Evolutionary conservation across 2,113 vertebrate genomes (phyloP).

Genomic region (Oryzias javanicus): DNA sequence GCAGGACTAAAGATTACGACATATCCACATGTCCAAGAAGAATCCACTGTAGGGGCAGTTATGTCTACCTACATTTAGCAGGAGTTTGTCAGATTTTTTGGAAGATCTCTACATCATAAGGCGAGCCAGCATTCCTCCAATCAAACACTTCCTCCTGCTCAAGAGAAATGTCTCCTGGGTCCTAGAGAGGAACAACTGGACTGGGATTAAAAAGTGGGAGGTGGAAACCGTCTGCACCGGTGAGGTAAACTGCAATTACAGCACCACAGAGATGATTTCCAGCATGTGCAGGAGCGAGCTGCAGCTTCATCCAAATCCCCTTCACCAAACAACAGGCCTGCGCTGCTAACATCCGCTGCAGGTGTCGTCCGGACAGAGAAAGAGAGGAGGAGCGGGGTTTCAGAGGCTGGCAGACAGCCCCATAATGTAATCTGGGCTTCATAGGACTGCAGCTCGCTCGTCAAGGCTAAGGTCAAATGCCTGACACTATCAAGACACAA

Average conservation of each 20-base stretch:
- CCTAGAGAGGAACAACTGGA: background rate
- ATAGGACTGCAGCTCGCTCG: conserved; percentile 55
- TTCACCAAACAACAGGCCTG: no score
- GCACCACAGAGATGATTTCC: background rate
- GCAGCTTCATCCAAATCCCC: background rate
- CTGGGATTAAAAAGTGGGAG: conserved; percentile 7
- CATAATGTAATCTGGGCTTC: conserved; percentile 65
- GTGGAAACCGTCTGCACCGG: conserved; percentile 7
- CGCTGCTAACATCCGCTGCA: conserved; percentile 7
- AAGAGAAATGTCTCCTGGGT: conserved; percentile 6
- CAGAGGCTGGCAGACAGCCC: conserved; percentile 47
- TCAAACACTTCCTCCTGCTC: no score
- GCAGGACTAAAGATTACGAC: no score
- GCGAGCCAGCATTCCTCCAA: no score
- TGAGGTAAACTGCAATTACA: conserved; percentile 4
- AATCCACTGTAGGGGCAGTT: no score
- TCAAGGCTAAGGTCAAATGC: conserved; percentile 71
- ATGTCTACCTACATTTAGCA: no score
- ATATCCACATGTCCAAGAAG: no score
- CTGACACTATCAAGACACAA: conserved; percentile 71
- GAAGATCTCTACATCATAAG: no score
- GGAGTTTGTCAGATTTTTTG: no score
- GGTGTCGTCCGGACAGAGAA: conserved; percentile 1
- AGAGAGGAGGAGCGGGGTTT: conserved; percentile 12
- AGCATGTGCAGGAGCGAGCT: no score